These are phyloP conservation scores for Macrotis lagotis DNA, from an alignment of 2,113 vertebrate genomes.

Conservation along the genomic window DNA sequence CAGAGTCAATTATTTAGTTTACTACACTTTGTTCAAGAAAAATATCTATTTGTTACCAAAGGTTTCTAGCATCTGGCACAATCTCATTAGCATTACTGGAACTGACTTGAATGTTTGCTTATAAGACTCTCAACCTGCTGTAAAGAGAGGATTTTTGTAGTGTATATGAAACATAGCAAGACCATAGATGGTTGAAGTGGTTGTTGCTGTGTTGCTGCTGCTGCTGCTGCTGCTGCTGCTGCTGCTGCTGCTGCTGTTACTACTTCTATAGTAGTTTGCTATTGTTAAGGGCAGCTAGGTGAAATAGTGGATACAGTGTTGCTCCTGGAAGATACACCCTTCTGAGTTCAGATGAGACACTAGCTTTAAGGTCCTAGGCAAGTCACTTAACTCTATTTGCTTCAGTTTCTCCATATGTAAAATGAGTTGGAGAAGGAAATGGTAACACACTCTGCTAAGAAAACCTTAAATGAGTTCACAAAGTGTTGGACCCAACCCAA, in stretches of 20 bases:
- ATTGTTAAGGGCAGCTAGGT: background rate
- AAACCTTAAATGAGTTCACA: background rate
- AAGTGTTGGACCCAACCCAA: background rate
- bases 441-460: background rate
- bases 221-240: background rate
- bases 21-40: constrained; percentile 17
- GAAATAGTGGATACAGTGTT: background rate
- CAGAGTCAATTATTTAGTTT: background rate
- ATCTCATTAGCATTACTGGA: background rate
- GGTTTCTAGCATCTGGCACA: background rate
- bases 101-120: constrained; percentile 14
- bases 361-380: background rate
- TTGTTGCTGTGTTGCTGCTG: background rate
- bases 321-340: background rate
- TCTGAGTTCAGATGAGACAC: background rate
- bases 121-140: background rate
- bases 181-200: too few relatives aligned
- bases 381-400: background rate
- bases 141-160: constrained; percentile 11
- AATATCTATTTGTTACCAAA: background rate
- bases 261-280: too few relatives aligned
- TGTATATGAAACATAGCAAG: background rate
- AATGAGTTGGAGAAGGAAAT: background rate
- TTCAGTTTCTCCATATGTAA: background rate
- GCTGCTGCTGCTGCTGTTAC: background rate